phyloP scores from a whole-genome alignment of 2,888 invertebrate species.

The Eupithecia tripunctaria region DNA sequence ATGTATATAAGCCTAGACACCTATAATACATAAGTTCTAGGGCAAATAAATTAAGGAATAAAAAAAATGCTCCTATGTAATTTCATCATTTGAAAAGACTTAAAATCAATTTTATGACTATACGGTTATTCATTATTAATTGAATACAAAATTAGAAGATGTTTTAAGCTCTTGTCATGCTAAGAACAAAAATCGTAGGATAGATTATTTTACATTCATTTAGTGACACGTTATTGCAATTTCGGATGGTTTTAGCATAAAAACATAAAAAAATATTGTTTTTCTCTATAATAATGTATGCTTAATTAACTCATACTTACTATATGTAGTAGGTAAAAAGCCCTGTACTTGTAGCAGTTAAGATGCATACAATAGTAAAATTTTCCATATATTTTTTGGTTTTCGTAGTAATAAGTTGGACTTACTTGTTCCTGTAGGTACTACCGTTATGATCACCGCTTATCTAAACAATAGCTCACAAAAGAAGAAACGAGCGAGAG shows the following conservation, averaged over 20 bases:
- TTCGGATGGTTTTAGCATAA: not conserved
- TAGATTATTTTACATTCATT: not conserved
- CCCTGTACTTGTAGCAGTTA: not conserved
- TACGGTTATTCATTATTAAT: not conserved
- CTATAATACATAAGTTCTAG: not conserved
- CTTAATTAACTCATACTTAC: not conserved
- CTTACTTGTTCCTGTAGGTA: conserved; percentile 72
- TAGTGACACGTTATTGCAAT: not conserved
- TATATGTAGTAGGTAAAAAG: not conserved
- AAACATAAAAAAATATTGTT: not conserved
- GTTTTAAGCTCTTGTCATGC: not conserved
- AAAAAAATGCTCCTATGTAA: not conserved
- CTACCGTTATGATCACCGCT: conserved; percentile 64
- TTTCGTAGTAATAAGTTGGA: conserved; percentile 40
- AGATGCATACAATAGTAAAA: not conserved
- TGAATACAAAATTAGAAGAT: not conserved
- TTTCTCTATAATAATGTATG: not conserved
- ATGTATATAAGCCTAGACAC: not conserved
- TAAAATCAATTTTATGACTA: too few species aligned
- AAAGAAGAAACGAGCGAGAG: conserved; percentile 64
- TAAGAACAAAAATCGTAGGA: not conserved
- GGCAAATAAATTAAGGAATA: not conserved
- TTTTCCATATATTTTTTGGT: not conserved
- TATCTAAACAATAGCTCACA: conserved; percentile 70
- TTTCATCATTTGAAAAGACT: too few species aligned